Conservation (phyloP, 2,888 invertebrate genomes). For the Strigamia crassipes region DNA sequence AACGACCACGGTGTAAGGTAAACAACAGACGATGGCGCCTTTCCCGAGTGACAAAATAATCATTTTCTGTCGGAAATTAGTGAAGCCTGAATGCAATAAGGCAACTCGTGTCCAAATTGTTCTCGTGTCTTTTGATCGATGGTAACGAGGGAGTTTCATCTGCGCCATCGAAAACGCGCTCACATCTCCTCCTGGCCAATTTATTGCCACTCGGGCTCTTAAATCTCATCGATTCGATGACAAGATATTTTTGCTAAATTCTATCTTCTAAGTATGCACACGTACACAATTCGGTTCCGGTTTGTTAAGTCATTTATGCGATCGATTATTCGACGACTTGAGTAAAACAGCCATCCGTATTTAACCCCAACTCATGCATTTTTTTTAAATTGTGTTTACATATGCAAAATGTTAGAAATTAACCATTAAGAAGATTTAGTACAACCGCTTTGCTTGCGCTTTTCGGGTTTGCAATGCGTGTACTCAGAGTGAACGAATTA, state of each 20-base stretch:
- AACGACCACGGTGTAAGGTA: constrained; percentile 10
- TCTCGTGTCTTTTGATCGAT: constrained; percentile 40
- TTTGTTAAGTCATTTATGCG: not conserved
- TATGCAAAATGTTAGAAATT: not conserved
- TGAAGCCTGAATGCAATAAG: constrained; percentile 40
- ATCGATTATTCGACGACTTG: not conserved
- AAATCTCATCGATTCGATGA: constrained; percentile 35
- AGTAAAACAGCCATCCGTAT: not conserved
- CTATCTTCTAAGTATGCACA: not conserved
- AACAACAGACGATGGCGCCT: constrained; percentile 27
- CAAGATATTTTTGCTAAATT: constrained; percentile 39
- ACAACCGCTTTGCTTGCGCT: not conserved
- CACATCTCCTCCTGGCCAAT: constrained; percentile 29
- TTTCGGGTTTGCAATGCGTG: not conserved
- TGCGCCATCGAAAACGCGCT: not conserved
- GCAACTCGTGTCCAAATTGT: constrained; percentile 38
- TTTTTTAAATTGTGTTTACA: not conserved
- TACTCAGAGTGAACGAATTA: not conserved
- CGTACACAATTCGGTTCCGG: constrained; percentile 25
- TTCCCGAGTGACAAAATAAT: constrained; percentile 38
- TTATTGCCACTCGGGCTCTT: constrained; percentile 33
- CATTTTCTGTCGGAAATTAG: constrained; percentile 42
- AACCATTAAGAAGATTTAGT: constrained; percentile 11
- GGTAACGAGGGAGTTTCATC: constrained; percentile 37
- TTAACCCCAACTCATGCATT: not conserved